Percentiles rank a stretch among this genome's conserved stretches.
These are phyloP conservation scores for Lepus townsendii DNA, from an alignment of 2,797 vertebrate genomes.

Conservation along the genomic window DNA sequence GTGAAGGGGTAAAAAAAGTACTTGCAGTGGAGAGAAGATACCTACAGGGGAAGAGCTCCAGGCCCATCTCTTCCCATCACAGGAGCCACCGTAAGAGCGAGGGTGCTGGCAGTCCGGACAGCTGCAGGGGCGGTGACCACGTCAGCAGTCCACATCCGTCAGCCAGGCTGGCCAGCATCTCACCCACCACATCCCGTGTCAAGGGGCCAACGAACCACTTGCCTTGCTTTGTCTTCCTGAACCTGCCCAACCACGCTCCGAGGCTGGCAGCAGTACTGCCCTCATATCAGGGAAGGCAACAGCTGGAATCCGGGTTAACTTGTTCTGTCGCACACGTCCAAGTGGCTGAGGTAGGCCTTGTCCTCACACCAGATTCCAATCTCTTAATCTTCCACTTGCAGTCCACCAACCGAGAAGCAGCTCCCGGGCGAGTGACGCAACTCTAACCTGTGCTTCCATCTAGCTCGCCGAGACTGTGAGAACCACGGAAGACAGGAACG, in stretches of 20 bases:
- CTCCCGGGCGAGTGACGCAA: neutral
- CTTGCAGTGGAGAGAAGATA: neutral
- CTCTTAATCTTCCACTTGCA: neutral
- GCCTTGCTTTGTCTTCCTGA: neutral
- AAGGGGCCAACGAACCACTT: neutral
- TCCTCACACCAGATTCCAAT: neutral
- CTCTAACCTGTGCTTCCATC: neutral
- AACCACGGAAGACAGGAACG: neutral
- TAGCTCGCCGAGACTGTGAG: neutral
- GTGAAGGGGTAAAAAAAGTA: neutral
- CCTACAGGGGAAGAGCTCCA: neutral
- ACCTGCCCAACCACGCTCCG: neutral
- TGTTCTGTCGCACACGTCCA: neutral
- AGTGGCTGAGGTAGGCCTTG: neutral
- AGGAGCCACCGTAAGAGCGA: neutral
- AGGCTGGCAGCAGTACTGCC: neutral
- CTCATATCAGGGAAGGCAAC: neutral
- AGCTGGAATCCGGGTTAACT: neutral
- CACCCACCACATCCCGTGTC: too few relatives aligned
- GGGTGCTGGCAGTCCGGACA: neutral
- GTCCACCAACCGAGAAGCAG: neutral
- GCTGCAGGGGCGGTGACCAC: rapidly evolving
- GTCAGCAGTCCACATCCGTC: neutral
- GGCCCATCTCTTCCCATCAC: neutral
- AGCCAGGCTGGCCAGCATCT: neutral